Conservation (phyloP, 2,888 invertebrate species). For the Leptothorax acervorum region DNA sequence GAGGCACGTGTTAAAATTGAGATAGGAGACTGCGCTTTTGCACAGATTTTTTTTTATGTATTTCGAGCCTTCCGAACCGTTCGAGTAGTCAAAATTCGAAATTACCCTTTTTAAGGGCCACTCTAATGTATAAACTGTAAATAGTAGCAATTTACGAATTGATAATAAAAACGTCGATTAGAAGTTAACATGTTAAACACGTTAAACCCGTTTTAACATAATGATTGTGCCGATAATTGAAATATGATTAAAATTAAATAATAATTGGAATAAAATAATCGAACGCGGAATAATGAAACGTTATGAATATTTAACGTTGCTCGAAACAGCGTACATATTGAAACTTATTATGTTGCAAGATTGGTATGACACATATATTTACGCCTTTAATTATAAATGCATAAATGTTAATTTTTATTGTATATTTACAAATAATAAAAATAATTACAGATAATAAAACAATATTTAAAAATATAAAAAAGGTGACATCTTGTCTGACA, state of each 20-base stretch:
- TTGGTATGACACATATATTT: not conserved
- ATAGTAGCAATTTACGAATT: constrained; percentile 7
- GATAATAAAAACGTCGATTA: constrained; percentile 29
- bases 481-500: not conserved
- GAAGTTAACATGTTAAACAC: not conserved
- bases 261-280: not conserved
- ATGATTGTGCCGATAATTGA: not conserved
- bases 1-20: no score
- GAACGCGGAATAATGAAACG: not conserved
- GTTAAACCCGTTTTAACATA: not conserved
- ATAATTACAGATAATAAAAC: not conserved
- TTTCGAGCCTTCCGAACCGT: no score
- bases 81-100: no score
- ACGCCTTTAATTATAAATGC: constrained; percentile 2
- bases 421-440: not conserved
- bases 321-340: not conserved
- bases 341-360: not conserved
- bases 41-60: no score
- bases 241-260: not conserved
- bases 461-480: not conserved
- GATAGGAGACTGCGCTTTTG: no score
- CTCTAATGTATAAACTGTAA: not conserved
- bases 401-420: not conserved
- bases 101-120: no score
- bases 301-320: not conserved